A percentile compares a stretch with the other conserved stretches of the same genome.
Conservation (phyloP, 2,888 invertebrate genomes). For the Cetonia aurata region DNA sequence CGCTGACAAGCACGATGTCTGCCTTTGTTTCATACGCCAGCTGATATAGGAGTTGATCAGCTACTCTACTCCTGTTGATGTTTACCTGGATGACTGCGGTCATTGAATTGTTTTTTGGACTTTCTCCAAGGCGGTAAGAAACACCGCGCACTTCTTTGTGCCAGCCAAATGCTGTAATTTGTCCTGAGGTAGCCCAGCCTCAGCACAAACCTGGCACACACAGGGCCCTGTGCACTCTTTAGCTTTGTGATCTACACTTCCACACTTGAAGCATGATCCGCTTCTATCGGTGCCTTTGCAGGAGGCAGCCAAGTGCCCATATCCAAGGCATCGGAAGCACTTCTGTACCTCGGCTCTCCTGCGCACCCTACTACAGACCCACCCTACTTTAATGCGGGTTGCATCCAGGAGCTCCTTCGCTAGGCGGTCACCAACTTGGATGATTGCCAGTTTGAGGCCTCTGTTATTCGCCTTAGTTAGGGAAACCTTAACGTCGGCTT, state of each 20-base stretch:
- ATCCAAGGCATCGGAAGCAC: neutral
- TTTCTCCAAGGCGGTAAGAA: too few species aligned
- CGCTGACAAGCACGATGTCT: slow-evolving; percentile 10
- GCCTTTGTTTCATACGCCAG: neutral
- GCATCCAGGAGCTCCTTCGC: neutral
- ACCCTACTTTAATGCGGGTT: neutral
- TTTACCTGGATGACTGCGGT: neutral
- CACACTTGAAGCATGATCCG: neutral
- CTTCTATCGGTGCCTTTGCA: too few species aligned
- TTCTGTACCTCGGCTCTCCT: neutral
- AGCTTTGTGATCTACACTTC: neutral
- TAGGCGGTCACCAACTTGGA: neutral
- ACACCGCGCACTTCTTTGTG: too few species aligned
- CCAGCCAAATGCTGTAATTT: too few species aligned
- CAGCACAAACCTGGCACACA: too few species aligned
- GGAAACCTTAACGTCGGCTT: neutral
- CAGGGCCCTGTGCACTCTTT: too few species aligned
- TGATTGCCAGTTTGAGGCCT: neutral
- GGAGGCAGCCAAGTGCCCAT: neutral
- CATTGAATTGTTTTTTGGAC: neutral
- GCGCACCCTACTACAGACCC: neutral
- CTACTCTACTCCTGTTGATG: too few species aligned
- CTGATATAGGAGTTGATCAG: neutral
- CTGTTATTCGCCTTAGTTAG: slow-evolving; percentile 9
- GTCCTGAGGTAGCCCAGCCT: too few species aligned